Percentiles rank a stretch among this genome's conserved stretches.
Evolutionary conservation across 2,113 vertebrate species (phyloP).

Genomic region (Nothocercus julius): DNA sequence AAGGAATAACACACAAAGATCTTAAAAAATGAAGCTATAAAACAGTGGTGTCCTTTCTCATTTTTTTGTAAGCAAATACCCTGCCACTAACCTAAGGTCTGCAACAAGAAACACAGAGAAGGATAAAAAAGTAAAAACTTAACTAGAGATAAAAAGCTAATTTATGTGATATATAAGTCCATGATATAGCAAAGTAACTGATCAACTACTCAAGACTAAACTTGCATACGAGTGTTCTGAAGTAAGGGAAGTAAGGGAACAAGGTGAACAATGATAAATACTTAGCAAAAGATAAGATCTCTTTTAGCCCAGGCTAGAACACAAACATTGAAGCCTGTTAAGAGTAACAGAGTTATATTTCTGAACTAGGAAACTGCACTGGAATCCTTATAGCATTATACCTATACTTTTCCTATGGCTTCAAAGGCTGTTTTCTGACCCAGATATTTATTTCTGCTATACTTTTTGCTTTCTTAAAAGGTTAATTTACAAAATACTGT

Average conservation of each 20-base stretch:
- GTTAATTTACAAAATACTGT: slow-evolving; percentile 3
- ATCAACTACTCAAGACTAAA: not conserved
- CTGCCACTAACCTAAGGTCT: not conserved
- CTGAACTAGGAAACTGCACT: not conserved
- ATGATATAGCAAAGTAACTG: not conserved
- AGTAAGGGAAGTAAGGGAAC: not conserved
- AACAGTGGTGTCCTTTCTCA: not conserved
- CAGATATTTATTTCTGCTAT: slow-evolving; percentile 1
- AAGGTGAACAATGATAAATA: not conserved
- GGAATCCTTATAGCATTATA: not conserved
- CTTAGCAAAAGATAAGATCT: not conserved
- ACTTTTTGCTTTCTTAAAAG: not conserved
- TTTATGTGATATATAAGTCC: not conserved
- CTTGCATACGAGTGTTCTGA: not conserved
- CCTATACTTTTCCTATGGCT: not conserved
- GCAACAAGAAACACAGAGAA: not conserved
- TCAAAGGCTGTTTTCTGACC: not conserved
- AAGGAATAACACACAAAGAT: not conserved
- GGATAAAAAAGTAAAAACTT: not conserved
- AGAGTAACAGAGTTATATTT: not conserved
- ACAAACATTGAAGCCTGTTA: not conserved
- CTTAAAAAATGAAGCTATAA: not conserved
- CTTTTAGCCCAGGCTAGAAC: not conserved
- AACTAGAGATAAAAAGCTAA: not conserved
- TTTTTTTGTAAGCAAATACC: not conserved